Base-by-base conservation (phyloP, 2,888 invertebrate species). In the Polydrusus tereticollis region DNA sequence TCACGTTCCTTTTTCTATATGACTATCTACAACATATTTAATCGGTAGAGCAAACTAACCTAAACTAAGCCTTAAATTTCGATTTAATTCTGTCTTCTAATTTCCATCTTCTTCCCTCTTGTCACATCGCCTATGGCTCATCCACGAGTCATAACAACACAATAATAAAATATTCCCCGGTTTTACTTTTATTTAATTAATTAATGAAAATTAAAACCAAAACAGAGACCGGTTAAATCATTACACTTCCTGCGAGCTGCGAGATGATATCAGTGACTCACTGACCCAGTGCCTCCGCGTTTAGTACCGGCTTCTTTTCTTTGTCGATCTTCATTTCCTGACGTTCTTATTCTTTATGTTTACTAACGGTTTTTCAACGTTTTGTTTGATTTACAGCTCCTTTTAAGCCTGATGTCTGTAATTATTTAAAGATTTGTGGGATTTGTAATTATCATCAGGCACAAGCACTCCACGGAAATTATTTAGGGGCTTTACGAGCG, bases 271-370 rank as follows among this genome's bases (percentile, higher is more conserved):
- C 55, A 47, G 59, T 70, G 70, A 70, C 70, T 70, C 70, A 65
- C 29, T 70, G 70, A 70, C 70, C 70, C 50, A 70, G 47, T 70
- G 50, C 57, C 70, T 50, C 43, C 58, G 59, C 55, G 38, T 43
- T 66, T 66, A 57, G 63, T 69, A 50, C 63, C 65, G 70, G 64
- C 58, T 70, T 26, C 59, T 59, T 67, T 67, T 20, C 43, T 43
- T 14, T 36, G 38, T 23, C 16, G 47, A 60, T 68, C 59, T 68
- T 59, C 68, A 60, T 29, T 68, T 68, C 68, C 68, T 68, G 45
- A 43, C 43, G 12, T 60, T 59, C 43, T 57, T 58, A 45, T 55
- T 52, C 41, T 63, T 29, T 52, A 23, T 47, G 47, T 55, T 57
- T 29, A 12, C 41, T 68, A 68, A 60, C 68, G 68, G 60, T 60